Evolutionary conservation across 1,140 invertebrate genomes (phyloP).

Genomic region (Bactericera cockerelli): DNA sequence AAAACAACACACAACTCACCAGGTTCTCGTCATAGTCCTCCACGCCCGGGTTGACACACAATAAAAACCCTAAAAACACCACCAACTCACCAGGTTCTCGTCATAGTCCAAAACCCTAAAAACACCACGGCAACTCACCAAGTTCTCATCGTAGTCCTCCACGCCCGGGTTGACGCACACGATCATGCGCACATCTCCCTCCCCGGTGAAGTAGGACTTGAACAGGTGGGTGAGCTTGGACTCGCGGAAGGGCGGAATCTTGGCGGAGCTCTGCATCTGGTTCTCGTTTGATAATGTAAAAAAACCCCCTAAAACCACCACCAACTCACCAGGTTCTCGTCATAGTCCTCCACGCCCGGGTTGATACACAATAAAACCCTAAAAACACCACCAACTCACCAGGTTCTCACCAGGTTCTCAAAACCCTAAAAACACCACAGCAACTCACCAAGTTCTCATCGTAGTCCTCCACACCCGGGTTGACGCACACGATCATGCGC

Average conservation of each 20-base stretch:
- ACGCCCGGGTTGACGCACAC: constrained; percentile 88
- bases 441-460: constrained; percentile 80
- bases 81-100: too few species aligned
- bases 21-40: constrained; percentile 92
- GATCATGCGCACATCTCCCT: constrained; percentile 90
- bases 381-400: too few species aligned
- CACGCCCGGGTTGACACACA: constrained; percentile 85
- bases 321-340: constrained; percentile 77
- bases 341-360: constrained; percentile 78
- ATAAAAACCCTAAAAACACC: too few species aligned
- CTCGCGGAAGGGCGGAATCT: constrained; percentile 89
- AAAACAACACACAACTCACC: too few species aligned
- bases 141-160: constrained; percentile 89
- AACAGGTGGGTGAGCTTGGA: constrained; percentile 92
- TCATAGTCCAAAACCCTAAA: too few species aligned
- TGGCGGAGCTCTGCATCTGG: constrained; percentile 44
- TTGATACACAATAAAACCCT: constrained; percentile 98
- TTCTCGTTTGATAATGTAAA: too few species aligned
- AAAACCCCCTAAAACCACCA: too few species aligned
- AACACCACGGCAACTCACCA: too few species aligned
- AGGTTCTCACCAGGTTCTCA: too few species aligned
- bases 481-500: constrained; percentile 92
- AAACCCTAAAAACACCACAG: too few species aligned
- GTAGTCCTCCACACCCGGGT: constrained; percentile 79
- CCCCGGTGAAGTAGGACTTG: constrained; percentile 96